phyloP scores from a whole-genome alignment of 1,140 invertebrate genomes.

The Pararge aegeria region DNA sequence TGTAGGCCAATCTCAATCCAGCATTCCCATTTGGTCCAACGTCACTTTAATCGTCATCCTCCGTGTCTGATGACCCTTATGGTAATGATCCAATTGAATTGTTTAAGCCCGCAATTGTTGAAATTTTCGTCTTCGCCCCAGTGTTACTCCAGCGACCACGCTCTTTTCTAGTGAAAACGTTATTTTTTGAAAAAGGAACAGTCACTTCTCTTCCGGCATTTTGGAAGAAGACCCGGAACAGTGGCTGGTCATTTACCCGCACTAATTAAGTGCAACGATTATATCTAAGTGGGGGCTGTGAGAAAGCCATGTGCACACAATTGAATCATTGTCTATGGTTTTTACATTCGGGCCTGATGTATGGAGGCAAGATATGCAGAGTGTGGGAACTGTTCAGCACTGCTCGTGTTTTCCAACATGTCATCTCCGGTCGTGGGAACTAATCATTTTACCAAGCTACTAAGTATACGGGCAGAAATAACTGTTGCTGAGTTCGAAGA shows the following conservation, averaged over 20 bases:
- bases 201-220: no score
- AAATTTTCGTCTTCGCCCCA: no score
- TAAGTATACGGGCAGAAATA: constrained; percentile 9
- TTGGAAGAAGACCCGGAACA: constrained; percentile 29
- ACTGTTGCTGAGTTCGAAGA: not conserved
- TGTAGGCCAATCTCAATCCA: no score
- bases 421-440: constrained; percentile 71
- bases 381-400: constrained; percentile 65
- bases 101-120: no score
- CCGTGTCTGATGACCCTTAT: no score
- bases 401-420: constrained; percentile 68
- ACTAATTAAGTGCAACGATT: constrained; percentile 73
- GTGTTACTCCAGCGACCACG: no score
- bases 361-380: constrained; percentile 76
- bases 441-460: constrained; percentile 35
- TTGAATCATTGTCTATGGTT: constrained; percentile 76
- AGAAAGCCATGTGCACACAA: constrained; percentile 75
- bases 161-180: no score
- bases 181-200: no score
- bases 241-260: constrained; percentile 71
- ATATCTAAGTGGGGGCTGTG: constrained; percentile 65
- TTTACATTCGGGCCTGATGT: constrained; percentile 74
- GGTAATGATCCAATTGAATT: no score
- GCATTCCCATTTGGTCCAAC: no score
- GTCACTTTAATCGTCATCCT: no score